Conservation (phyloP, 2,113 vertebrate genomes). For the Castor canadensis region DNA sequence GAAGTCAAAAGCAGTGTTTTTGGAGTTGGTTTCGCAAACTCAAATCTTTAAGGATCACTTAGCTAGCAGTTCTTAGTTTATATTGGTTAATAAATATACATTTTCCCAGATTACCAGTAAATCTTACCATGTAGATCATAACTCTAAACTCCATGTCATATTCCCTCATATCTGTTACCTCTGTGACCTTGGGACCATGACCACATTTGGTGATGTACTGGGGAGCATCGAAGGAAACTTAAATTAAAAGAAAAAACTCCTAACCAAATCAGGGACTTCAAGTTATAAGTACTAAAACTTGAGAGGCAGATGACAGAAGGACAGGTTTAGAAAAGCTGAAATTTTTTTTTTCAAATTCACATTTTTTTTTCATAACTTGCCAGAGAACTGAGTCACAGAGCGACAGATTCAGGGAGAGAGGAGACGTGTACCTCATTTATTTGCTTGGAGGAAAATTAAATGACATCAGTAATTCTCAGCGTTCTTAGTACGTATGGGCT, state of each 20-base stretch:
- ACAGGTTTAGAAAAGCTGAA: conserved; percentile 64
- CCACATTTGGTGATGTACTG: not conserved
- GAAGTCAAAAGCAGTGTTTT: not conserved
- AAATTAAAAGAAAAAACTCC: not conserved
- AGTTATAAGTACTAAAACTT: not conserved
- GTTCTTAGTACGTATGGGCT: not conserved
- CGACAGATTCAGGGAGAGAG: not conserved
- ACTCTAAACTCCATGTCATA: not conserved
- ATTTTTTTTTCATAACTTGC: not conserved
- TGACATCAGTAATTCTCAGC: not conserved
- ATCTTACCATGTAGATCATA: not conserved
- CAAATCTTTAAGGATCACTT: not conserved
- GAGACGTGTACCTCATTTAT: not conserved
- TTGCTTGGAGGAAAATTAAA: not conserved
- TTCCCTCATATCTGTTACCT: not conserved
- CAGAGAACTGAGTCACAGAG: not conserved
- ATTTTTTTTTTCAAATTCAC: not conserved
- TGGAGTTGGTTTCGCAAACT: not conserved
- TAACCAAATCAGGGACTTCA: not conserved
- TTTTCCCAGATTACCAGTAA: not conserved
- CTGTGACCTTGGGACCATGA: not conserved
- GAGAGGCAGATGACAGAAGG: not conserved
- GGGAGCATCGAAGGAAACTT: not conserved
- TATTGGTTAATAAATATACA: not conserved
- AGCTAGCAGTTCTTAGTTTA: not conserved